phyloP scores from a whole-genome alignment of 2,113 vertebrate genomes.

The Nibea coibor region DNA sequence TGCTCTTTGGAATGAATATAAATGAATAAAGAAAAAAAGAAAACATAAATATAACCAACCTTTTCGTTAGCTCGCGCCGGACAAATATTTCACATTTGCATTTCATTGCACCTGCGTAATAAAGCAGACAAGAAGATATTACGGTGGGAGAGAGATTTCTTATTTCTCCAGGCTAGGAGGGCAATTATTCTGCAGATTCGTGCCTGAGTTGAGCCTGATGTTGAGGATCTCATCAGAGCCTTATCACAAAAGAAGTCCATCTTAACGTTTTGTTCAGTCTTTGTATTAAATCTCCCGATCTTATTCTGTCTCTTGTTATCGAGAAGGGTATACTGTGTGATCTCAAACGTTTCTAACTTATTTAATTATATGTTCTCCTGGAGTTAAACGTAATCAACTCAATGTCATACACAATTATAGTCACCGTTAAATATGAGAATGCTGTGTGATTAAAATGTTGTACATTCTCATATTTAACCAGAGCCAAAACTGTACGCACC shows the following conservation, averaged over 20 bases:
- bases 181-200: constrained; percentile 21
- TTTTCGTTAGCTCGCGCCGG: constrained; percentile 11
- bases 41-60: constrained; percentile 10
- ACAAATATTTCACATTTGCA: constrained; percentile 18
- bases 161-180: constrained; percentile 18
- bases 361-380: neutral
- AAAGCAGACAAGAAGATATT: constrained; percentile 17
- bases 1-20: constrained; percentile 31
- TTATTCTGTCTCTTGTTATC: neutral
- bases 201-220: constrained; percentile 22
- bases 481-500: neutral
- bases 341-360: neutral
- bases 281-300: neutral
- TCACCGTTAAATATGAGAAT: neutral
- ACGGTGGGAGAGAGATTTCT: neutral
- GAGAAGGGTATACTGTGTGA: too few relatives aligned
- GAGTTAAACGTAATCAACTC: neutral
- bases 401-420: neutral
- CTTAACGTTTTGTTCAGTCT: constrained; percentile 11
- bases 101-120: constrained; percentile 18
- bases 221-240: constrained; percentile 7
- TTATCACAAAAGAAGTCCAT: neutral
- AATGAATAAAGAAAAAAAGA: constrained; percentile 11
- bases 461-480: neutral
- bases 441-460: neutral